Conservation (phyloP, 2,797 vertebrate species). For the Danio tinwini region DNA sequence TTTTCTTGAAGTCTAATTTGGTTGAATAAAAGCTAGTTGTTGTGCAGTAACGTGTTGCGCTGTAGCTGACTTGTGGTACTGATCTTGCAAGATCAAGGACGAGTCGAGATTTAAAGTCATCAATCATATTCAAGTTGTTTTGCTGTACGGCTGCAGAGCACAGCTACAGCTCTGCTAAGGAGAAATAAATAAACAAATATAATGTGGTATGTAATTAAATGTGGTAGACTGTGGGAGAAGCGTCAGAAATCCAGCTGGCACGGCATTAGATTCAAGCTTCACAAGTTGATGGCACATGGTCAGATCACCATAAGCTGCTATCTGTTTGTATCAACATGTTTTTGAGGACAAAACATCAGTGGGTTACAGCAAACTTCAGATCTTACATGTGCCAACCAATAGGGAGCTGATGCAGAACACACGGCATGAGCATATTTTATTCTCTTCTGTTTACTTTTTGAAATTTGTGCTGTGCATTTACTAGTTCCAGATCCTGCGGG, state of each 20-base stretch:
- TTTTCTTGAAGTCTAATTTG: too few species aligned
- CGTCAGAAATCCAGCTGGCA: slow-evolving; percentile 10
- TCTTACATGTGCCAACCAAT: background rate
- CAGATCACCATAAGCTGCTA: slow-evolving; percentile 22
- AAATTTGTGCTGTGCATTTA: background rate
- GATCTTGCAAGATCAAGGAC: background rate
- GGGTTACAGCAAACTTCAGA: background rate
- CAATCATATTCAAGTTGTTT: background rate
- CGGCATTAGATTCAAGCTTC: slow-evolving; percentile 20
- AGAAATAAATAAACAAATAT: slow-evolving; percentile 6
- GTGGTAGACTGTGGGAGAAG: slow-evolving; percentile 40
- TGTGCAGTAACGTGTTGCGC: background rate
- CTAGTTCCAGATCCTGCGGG: slow-evolving; percentile 20
- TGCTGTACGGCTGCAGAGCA: background rate
- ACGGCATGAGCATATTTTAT: background rate
- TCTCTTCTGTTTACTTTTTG: slow-evolving; percentile 10
- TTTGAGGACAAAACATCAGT: slow-evolving; percentile 8
- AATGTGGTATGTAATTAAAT: slow-evolving; percentile 15
- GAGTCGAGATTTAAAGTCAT: background rate
- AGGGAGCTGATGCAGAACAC: slow-evolving; percentile 1
- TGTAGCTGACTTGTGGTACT: background rate
- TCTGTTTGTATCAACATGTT: slow-evolving; percentile 20
- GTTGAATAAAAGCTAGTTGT: too few species aligned
- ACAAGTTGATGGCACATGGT: slow-evolving; percentile 9
- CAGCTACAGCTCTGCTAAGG: background rate